Conservation (phyloP, 2,888 invertebrate genomes). For the Glaucopsyche alexis region DNA sequence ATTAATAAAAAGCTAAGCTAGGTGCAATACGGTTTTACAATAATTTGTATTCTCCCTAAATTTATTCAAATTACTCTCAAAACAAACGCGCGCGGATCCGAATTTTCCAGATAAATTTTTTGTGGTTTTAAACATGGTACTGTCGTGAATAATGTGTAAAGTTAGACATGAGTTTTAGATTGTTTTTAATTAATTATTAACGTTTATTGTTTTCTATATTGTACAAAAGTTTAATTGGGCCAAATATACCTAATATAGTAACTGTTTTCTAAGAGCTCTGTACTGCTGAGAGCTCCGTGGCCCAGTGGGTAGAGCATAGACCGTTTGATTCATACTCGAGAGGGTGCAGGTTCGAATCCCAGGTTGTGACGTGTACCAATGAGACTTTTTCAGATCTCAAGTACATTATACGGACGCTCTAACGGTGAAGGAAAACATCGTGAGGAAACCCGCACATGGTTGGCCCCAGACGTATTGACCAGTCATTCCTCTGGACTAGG, state of each 20-base stretch:
- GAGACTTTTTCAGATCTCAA: too few relatives aligned
- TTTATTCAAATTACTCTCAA: conserved; percentile 13
- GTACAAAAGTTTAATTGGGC: neutral
- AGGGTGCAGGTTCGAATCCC: too few relatives aligned
- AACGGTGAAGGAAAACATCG: too few relatives aligned
- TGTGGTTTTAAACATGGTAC: conserved; percentile 56
- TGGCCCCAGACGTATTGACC: too few relatives aligned
- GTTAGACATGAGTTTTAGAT: conserved; percentile 67
- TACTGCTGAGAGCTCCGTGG: too few relatives aligned
- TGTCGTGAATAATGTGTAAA: conserved; percentile 63
- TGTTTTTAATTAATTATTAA: conserved; percentile 62
- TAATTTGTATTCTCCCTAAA: conserved; percentile 25
- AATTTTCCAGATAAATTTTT: conserved; percentile 49
- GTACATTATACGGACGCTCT: too few relatives aligned
- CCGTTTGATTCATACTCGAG: too few relatives aligned
- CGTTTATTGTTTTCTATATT: conserved; percentile 42
- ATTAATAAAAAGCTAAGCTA: neutral
- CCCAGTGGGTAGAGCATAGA: too few relatives aligned
- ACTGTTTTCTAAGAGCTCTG: too few relatives aligned
- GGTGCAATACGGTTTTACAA: neutral
- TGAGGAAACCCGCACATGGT: too few relatives aligned
- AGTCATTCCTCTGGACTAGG: too few relatives aligned
- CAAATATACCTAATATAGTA: neutral
- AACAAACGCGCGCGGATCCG: neutral
- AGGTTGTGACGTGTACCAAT: too few relatives aligned